Evolutionary conservation across 2,113 vertebrate genomes (phyloP).

Genomic region (Ceuthmochares aereus): DNA sequence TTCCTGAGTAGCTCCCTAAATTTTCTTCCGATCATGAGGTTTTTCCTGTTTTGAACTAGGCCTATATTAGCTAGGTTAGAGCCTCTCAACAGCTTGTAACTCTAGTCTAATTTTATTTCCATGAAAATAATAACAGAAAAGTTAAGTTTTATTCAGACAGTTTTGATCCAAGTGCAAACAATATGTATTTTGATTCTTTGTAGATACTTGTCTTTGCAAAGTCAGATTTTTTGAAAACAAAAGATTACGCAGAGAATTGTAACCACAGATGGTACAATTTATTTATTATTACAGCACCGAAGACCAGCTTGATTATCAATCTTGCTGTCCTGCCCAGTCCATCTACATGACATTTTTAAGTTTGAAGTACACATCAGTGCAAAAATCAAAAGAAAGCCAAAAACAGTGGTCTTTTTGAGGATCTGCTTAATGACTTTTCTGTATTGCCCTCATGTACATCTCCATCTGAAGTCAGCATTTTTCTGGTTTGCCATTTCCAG

Average conservation of each 20-base stretch:
- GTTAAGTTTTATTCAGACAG: background rate
- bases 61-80: background rate
- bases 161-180: background rate
- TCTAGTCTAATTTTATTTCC: background rate
- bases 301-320: background rate
- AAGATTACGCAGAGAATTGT: background rate
- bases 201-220: background rate
- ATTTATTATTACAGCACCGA: background rate
- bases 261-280: background rate
- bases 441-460: fast-evolving
- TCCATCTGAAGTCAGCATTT: background rate
- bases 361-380: background rate
- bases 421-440: background rate
- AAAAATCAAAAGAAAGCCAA: background rate
- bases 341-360: background rate
- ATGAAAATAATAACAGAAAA: fast-evolving
- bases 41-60: background rate
- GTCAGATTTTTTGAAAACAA: background rate
- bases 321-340: background rate
- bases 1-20: background rate
- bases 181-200: background rate
- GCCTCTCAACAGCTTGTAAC: background rate
- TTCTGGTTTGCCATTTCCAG: background rate
- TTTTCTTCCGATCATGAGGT: background rate
- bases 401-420: background rate